Base-by-base conservation (phyloP, 2,888 invertebrate species). In the Lasioglossum morio region DNA sequence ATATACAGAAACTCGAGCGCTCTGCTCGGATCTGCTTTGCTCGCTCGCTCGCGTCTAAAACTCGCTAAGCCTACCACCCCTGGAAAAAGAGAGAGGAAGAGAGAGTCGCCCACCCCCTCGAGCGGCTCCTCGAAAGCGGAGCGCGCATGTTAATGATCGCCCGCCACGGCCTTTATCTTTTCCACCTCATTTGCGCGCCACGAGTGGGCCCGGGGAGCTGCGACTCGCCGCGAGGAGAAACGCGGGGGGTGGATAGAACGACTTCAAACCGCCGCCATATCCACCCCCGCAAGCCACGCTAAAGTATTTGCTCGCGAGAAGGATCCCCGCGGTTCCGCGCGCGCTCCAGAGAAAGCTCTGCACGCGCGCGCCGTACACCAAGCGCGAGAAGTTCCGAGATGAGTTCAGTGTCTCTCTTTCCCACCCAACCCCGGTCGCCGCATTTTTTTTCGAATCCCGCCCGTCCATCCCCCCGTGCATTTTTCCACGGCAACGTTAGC, bases 101-200 rank as follows among this genome's bases (percentile, higher is more conserved):
- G 30, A 66, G 66, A 66, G 66, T 34, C 66, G 19, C 30, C 66
- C 66, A 66, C 66, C 66, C 89, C 89, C 88, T 89, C 86, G 81
- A 91, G 87, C 88, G 89, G 85, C 89, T 92, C 87, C 91, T 93
- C 93, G 92, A 93, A 92, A 94, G 93, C 93, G 89, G 92, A 92
- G 93, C 92, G 93, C 91, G 94, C 94, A 94, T 94, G 94, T 95
- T 95, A 95, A 95, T 95, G 95, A 95, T 95, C 95, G 94, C 94
- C 93, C 89, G 92, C 92, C 92, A 91, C 92, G 91, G 94, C 93
- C 94, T 94, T 95, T 94, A 95, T 95, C 94, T 95, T 95, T 95
- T 95, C 95, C 95, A 94, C 95, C 94, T 95, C 95, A 95, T 95
- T 95, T 95, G 95, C 94, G 93, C 93, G 91, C 90, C 92, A 91